Base-by-base conservation (phyloP, 37 sponge, comb jelly and placozoan genomes). In the Cliona cf. orientalis region DNA sequence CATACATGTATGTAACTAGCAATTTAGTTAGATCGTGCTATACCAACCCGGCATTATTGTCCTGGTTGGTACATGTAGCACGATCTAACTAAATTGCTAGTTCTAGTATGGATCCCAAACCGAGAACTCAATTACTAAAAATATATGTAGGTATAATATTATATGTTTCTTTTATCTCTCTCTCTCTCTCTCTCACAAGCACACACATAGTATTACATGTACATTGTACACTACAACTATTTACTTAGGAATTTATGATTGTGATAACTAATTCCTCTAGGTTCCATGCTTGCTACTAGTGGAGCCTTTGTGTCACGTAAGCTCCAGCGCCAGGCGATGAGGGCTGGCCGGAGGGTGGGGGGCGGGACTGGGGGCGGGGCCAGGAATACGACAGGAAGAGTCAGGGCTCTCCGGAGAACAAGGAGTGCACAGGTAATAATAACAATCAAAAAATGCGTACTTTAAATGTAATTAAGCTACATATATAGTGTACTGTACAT, bases 241-340 rank as follows among this genome's bases (percentile, higher is more conserved):
- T 12, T 32, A 61, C 31, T 17, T 61, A 5, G n/a, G 6, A 12
- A 23, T 17, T 5, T 17, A 61, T 17, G 31, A 61, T 32, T 31
- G 28, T 26, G n/a, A n/a, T n/a, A n/a, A n/a, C n/a, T n/a, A n/a
- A 49, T 49, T 17, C 55, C 11, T 19, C 17, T 17, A 49, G 64
- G 23, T 25, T 62, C 64, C 26, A 25, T 28, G 4, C 19, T 67
- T 36, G 37, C 37, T 22, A 26, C 23, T 22, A 5, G 7, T 74
- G 39, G 58, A 46, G 34, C n/a, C 34, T 29, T 41, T 39, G n/a
- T 64, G 26, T 41, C 63, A 58, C 39, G 32, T 23, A 76, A 59
- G 63, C 77, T 76, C 3, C 77, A 60, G 39, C 40, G 77, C 36
- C 58, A 76, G 5, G 62, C 64, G 21, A 1, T 79, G 46, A 67